phyloP scores from a whole-genome alignment of 2,113 vertebrate genomes.

The Trematomus loennbergii region DNA sequence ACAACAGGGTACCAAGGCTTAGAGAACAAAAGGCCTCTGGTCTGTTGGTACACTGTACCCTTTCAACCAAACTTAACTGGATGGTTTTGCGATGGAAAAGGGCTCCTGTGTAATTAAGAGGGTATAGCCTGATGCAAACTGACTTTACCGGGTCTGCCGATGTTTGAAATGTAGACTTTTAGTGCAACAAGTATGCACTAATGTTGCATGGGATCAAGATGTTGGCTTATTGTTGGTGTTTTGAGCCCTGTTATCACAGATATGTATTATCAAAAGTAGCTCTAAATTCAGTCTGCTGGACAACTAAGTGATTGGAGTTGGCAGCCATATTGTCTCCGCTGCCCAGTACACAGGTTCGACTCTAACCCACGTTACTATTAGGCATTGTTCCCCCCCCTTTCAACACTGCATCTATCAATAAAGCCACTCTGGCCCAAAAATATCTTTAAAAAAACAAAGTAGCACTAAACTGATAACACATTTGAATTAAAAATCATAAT shows the following conservation, averaged over 20 bases:
- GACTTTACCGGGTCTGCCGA: neutral
- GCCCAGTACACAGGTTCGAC: no score
- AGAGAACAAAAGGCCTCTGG: slow-evolving; percentile 34
- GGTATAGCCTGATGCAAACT: neutral
- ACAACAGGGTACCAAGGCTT: slow-evolving; percentile 59
- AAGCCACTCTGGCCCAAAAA: no score
- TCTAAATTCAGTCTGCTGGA: no score
- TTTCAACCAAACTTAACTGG: slow-evolving; percentile 10
- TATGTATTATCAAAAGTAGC: no score
- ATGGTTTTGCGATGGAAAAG: slow-evolving; percentile 6
- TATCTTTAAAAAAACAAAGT: neutral
- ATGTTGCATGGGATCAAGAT: neutral
- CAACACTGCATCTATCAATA: no score
- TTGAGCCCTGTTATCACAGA: no score
- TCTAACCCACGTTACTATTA: no score
- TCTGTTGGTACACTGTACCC: slow-evolving; percentile 9
- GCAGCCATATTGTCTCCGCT: no score
- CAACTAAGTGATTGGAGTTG: no score
- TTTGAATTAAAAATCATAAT: slow-evolving; percentile 22
- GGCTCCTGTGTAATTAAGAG: neutral
- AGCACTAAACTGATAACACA: slow-evolving; percentile 25
- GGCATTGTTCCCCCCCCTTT: no score
- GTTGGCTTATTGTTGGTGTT: neutral
- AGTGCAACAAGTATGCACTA: neutral
- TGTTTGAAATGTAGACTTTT: neutral